phyloP scores from a whole-genome alignment of 2,113 vertebrate species.

The Phrynosoma blainvillii region DNA sequence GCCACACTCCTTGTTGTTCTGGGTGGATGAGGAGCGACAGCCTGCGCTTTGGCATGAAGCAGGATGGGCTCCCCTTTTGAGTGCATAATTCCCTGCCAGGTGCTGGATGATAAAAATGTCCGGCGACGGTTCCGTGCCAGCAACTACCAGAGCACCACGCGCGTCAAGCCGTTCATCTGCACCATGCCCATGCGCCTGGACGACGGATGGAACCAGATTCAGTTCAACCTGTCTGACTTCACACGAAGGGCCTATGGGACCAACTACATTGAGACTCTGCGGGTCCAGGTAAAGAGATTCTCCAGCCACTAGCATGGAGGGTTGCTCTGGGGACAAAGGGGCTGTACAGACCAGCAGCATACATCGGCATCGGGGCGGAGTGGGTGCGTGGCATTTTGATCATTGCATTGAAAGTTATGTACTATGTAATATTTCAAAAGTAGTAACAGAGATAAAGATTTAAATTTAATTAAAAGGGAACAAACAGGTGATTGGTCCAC shows the following conservation, averaged over 20 bases:
- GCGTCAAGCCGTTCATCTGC: slow-evolving; percentile 97
- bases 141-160: slow-evolving; percentile 95
- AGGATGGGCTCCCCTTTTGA: no score
- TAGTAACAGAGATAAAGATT: not conserved
- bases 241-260: slow-evolving; percentile 94
- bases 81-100: slow-evolving; percentile 69
- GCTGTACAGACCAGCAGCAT: no score
- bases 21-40: no score
- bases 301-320: no score
- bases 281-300: slow-evolving; percentile 85
- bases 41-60: no score
- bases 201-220: slow-evolving; percentile 98
- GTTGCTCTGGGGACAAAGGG: not conserved
- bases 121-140: slow-evolving; percentile 93
- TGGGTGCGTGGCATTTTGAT: not conserved
- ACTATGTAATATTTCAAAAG: not conserved
- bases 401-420: not conserved
- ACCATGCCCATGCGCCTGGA: slow-evolving; percentile 98
- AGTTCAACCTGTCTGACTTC: slow-evolving; percentile 96
- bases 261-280: slow-evolving; percentile 94
- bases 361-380: no score
- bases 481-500: no score
- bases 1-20: no score
- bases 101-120: slow-evolving; percentile 97
- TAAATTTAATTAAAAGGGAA: not conserved